phyloP scores from a whole-genome alignment of 2,113 vertebrate genomes.

The Choloepus hoffmanni region DNA sequence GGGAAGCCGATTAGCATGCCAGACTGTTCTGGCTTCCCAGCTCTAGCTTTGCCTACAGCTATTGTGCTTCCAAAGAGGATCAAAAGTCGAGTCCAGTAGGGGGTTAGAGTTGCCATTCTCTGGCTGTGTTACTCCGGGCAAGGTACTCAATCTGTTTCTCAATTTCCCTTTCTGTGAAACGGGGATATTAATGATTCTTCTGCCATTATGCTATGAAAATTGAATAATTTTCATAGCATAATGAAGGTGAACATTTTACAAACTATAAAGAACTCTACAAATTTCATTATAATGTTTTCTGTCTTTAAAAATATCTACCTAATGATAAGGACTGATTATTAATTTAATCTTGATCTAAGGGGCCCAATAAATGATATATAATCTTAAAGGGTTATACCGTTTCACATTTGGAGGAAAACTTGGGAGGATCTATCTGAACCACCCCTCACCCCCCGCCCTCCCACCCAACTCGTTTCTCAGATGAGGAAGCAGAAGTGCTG shows the following conservation, averaged over 20 bases:
- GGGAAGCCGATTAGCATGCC: neutral
- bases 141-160: neutral
- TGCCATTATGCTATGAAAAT: neutral
- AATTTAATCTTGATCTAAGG: conserved; percentile 3
- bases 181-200: neutral
- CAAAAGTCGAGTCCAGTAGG: neutral
- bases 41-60: neutral
- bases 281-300: neutral
- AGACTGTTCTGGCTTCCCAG: neutral
- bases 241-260: neutral
- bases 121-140: neutral
- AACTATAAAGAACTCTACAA: neutral
- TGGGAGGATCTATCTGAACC: neutral
- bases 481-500: neutral
- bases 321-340: neutral
- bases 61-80: neutral
- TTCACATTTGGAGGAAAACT: conserved; percentile 40
- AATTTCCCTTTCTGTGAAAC: conserved; percentile 40
- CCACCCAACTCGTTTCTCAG: neutral
- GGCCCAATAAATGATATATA: neutral
- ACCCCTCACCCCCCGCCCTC: neutral
- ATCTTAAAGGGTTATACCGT: neutral
- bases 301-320: neutral
- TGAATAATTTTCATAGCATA: neutral
- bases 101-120: neutral